Evolutionary conservation across 2,797 vertebrate species (phyloP).

Genomic region (Cossypha heuglini): DNA sequence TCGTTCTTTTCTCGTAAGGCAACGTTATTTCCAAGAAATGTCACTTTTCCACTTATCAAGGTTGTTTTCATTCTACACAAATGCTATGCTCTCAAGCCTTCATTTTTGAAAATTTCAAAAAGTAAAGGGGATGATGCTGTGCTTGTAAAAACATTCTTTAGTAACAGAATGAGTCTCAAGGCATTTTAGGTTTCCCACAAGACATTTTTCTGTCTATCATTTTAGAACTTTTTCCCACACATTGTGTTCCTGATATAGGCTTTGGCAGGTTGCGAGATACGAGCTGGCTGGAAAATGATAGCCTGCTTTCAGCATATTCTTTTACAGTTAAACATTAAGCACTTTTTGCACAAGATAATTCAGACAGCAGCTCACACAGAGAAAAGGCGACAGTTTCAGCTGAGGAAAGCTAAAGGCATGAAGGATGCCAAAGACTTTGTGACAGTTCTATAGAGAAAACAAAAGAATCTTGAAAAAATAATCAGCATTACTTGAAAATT

Average conservation of each 20-base stretch:
- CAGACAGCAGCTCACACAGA: not conserved
- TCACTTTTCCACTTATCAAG: not conserved
- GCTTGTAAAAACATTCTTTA: slow-evolving; percentile 22
- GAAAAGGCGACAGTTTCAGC: not conserved
- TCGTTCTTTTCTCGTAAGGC: not conserved
- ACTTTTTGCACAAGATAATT: not conserved
- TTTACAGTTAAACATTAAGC: not conserved
- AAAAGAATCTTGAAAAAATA: not conserved
- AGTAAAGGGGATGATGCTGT: not conserved
- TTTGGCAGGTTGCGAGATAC: not conserved
- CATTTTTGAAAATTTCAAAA: slow-evolving; percentile 31
- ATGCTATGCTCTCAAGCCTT: not conserved
- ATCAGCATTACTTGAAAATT: not conserved
- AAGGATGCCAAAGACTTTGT: not conserved
- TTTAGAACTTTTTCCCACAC: slow-evolving; percentile 42
- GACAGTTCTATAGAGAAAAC: not conserved
- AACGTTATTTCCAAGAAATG: slow-evolving; percentile 1
- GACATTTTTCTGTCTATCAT: slow-evolving; percentile 26
- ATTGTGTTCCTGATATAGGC: not conserved
- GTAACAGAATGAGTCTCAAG: slow-evolving; percentile 5
- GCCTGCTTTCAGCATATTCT: slow-evolving; percentile 19
- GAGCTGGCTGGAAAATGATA: slow-evolving; percentile 11
- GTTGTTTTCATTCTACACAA: slow-evolving; percentile 29
- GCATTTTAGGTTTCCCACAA: slow-evolving; percentile 40
- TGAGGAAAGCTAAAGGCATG: not conserved